Evolutionary conservation across 2,113 vertebrate genomes (phyloP).

Genomic region (Eolophus roseicapilla): DNA sequence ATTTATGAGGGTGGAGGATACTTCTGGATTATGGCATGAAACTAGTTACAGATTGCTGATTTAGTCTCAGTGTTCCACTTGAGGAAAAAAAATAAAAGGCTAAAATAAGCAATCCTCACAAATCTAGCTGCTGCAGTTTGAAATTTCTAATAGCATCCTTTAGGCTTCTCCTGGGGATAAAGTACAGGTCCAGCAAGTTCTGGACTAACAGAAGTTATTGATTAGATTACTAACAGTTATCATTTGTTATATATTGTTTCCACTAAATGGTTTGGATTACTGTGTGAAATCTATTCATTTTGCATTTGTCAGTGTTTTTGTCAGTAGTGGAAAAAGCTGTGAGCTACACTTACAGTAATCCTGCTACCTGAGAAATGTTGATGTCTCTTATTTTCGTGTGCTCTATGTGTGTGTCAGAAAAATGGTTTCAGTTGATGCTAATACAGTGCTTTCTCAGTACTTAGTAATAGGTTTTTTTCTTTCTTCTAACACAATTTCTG

Average conservation of each 20-base stretch:
- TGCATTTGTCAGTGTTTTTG: neutral
- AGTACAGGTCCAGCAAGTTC: neutral
- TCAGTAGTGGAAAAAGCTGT: neutral
- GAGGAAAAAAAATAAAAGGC: neutral
- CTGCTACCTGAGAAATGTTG: neutral
- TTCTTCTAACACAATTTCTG: neutral
- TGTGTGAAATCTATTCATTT: neutral
- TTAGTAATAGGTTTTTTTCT: neutral
- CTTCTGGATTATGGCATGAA: neutral
- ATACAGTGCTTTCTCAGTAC: neutral
- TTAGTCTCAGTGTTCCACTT: neutral
- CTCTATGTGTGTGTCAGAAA: neutral
- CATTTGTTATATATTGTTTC: neutral
- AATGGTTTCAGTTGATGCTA: neutral
- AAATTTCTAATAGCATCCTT: neutral
- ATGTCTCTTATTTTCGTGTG: neutral
- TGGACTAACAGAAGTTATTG: neutral
- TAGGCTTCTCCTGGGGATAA: neutral
- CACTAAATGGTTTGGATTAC: neutral
- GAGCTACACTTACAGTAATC: neutral
- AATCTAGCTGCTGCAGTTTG: neutral
- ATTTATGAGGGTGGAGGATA: neutral
- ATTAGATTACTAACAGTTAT: neutral
- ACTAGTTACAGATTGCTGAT: neutral
- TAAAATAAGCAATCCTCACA: neutral